Base-by-base conservation (phyloP, 2,888 invertebrate species). In the Drosophila mayaguana region DNA sequence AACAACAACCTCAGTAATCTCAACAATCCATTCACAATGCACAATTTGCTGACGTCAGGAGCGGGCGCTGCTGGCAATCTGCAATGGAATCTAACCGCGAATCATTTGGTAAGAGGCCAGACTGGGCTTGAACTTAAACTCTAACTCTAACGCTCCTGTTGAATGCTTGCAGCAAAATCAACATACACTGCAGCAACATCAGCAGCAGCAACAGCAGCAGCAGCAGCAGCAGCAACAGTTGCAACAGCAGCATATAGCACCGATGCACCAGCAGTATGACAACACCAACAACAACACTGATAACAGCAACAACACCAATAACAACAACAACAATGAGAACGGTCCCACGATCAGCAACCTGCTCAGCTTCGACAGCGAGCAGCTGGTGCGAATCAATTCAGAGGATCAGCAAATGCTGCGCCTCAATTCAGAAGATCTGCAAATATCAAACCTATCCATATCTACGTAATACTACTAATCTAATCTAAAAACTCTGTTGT, bases 401-500 rank as follows among this genome's bases (percentile, higher is more conserved):
- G 93, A 93, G 66, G 94, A 94, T 74, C 93, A 93, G 71, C 93
- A 94, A 86, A 89, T 94, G 81, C 82, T 93, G 72, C 92, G 92
- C 72, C 92, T 94, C 43, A 93, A 93, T 85, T 94, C 94, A 8
- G 93, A 93, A 67, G 94, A 94, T 76, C 92, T 91, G 48, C 86
- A 90, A 76, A 83, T 94, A 65, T 93, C 94, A 59, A 93, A 93
- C 46, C 91, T 94, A 36, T 93, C 93, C 50, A 90, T 93, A 88
- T 92, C 92, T 54, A 89, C 91, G 81, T 91, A 91, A 86, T 80
- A 70, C 59, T n/a, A 25, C 67, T 60, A 57, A 50, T 18, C 28
- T 28, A 28, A 28, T 28, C 8, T 8, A 28, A 36, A 28, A 62
- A 43, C 38, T 46, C 72, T 66, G 57, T 78, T 60, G 45, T 65